Evolutionary conservation across 1,140 invertebrate species (phyloP), one percentile per base, ranked within the genome.

Genomic region (Armadillidium nasatum): DNA sequence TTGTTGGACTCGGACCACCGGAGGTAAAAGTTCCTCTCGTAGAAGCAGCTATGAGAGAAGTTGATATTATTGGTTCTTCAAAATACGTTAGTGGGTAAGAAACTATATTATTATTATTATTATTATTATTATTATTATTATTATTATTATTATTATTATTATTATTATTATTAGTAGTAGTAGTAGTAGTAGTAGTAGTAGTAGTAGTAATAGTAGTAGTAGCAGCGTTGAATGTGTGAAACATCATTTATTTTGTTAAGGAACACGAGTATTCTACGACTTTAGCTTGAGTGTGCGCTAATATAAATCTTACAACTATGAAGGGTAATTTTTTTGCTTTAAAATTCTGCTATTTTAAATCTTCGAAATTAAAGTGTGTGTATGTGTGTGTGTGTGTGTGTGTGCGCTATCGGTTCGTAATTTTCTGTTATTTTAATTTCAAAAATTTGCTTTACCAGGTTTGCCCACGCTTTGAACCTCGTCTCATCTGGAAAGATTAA

Each of bases 61-160:
- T 98, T 7, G 94, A 97, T 84, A 94, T 98, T 75, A 87, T 89
- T 82, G 95, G 95, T 69, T 89, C 94, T 44, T 97, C 97, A 85
- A 46, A 81, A 2, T 82, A 79, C 68, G 23, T 76, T 7, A 77
- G 79, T 46, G 77, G 82, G 86, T 86, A 83, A 77, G 77, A 43
- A 33, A 33, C 33, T 33, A 33, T 9, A 22, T 22, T 11, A 19
- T 15, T 44, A 21, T 7, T 44, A 44, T 54, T 10, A 72, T 33
- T 22, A 21, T 44, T 15, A 33, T 44, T 7, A 7, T 15, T 13
- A 22, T 9, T 15, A n/a, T 72, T 44, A 44, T 54, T 11, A n/a
- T 73, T 10, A 45, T 46, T 44, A 73, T 43, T 43, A 23, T 11
- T 54, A 10, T 33, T 33, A 33, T 33, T 33, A 33, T 33, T 33